Percentiles rank a stretch among this genome's conserved stretches.
Conservation (phyloP, 2,113 vertebrate genomes). For the Crotalus helleri region DNA sequence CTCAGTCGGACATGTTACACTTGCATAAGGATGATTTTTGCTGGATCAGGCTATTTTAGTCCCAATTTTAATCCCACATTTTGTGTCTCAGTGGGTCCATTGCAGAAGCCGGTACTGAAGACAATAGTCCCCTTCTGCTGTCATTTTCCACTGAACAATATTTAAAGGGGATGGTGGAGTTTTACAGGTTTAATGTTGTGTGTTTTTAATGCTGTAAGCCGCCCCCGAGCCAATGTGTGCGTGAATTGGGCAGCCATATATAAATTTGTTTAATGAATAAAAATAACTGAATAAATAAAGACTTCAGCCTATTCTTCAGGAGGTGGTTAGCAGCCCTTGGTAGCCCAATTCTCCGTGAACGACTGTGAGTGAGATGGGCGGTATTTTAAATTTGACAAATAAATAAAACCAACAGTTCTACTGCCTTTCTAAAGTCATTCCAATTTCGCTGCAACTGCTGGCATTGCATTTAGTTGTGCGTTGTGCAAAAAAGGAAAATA, state of each 20-base stretch:
- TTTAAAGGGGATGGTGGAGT: background rate
- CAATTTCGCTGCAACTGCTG: background rate
- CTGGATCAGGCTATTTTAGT: background rate
- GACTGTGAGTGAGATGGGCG: background rate
- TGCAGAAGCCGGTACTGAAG: background rate
- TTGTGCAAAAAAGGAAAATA: background rate
- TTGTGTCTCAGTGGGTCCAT: background rate
- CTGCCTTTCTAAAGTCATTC: background rate
- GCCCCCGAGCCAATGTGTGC: background rate
- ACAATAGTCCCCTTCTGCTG: background rate
- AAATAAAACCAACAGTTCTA: background rate
- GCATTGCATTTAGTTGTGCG: background rate
- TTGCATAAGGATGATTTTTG: background rate
- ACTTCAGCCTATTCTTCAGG: background rate
- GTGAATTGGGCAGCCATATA: background rate
- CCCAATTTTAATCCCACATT: background rate
- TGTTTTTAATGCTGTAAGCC: background rate
- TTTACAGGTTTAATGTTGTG: background rate
- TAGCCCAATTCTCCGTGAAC: background rate
- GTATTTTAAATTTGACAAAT: background rate
- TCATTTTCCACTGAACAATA: background rate
- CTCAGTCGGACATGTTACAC: background rate
- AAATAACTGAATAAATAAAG: background rate
- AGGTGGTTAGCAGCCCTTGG: background rate
- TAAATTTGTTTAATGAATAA: background rate